These are phyloP conservation scores for Heliothis virescens DNA, from an alignment of 1,140 invertebrate genomes.

Conservation along the genomic window DNA sequence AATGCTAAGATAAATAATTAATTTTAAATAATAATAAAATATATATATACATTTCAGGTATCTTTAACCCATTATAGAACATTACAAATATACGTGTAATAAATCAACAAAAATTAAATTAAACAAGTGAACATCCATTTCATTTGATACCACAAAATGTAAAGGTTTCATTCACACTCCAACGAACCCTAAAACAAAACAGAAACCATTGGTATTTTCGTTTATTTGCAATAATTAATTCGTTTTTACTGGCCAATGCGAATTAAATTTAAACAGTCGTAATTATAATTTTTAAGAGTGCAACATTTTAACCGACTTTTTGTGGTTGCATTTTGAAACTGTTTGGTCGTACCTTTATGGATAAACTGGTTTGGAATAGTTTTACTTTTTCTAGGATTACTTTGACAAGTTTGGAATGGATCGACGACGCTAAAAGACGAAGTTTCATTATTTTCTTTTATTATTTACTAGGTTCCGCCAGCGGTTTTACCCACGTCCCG, in stretches of 20 bases:
- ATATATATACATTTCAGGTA: too few relatives aligned
- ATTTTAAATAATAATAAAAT: too few relatives aligned
- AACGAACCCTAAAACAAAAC: constrained; percentile 17
- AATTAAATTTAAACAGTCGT: constrained; percentile 37
- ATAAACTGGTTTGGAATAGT: not conserved
- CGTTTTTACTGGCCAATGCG: constrained; percentile 29
- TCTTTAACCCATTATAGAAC: too few relatives aligned
- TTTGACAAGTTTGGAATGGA: not conserved
- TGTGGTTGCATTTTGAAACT: not conserved
- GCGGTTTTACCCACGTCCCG: too few relatives aligned
- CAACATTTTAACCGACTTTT: not conserved
- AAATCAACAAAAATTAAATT: too few relatives aligned
- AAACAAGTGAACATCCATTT: too few relatives aligned
- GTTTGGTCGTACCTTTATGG: not conserved
- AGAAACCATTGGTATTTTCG: constrained; percentile 26
- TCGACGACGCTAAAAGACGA: not conserved
- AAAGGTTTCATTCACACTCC: too few relatives aligned
- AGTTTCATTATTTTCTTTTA: not conserved
- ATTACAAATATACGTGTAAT: too few relatives aligned
- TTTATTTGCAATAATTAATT: constrained; percentile 33
- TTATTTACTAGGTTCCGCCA: too few relatives aligned
- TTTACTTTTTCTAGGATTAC: constrained; percentile 25
- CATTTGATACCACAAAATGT: too few relatives aligned
- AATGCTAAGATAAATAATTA: too few relatives aligned
- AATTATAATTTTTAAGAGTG: constrained; percentile 30